Base-by-base conservation (phyloP, 2,888 invertebrate species). In the Rhamnusium bicolor region DNA sequence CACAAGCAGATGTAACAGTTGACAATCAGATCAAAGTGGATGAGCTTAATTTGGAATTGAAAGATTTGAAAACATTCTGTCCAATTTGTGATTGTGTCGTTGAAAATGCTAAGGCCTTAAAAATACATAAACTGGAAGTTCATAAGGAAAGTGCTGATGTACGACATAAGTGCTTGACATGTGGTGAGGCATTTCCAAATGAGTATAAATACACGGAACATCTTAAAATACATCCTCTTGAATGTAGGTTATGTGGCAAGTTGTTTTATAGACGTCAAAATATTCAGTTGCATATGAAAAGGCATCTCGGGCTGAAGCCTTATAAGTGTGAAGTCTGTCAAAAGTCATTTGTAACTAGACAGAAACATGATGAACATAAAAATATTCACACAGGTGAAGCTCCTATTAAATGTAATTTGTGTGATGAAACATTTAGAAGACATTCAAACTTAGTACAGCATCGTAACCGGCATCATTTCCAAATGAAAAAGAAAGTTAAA, bases 381-480 rank as follows among this genome's bases (percentile, higher is more conserved):
- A 94, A 96, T 86, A 91, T 93, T 73, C 96, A 96, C 87, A 95
- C 95, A 0, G 95, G 95, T 5, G 93, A 93, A 54, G 90, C 94
- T 47, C 96, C 96, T 8, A 90, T 95, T 81, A 94, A 95, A 87
- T 96, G 96, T 87, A 93, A 92, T 77, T 85, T 93, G 73, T 96
- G 96, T 87, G 92, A 93, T 84, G 93, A 94, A 85, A 92, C 93
- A 70, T 96, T 96, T 88, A 91, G 94, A 66, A 90, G 96, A 5
- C 94, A 95, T 88, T 95, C 95, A 78, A 96, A 96, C 87, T 91
- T 96, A 86, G 93, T 95, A 54, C 95, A 95, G 85, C 96, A 96
- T 87, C 92, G 94, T 71, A 94, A 95, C 86, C 90, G 92, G 0
- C 93, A 94, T 84, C 96, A 96, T 89, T 89, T 93, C 51, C 92